These are phyloP conservation scores for Anolis apletophallus DNA, from an alignment of 2,797 vertebrate species.

Conservation along the genomic window DNA sequence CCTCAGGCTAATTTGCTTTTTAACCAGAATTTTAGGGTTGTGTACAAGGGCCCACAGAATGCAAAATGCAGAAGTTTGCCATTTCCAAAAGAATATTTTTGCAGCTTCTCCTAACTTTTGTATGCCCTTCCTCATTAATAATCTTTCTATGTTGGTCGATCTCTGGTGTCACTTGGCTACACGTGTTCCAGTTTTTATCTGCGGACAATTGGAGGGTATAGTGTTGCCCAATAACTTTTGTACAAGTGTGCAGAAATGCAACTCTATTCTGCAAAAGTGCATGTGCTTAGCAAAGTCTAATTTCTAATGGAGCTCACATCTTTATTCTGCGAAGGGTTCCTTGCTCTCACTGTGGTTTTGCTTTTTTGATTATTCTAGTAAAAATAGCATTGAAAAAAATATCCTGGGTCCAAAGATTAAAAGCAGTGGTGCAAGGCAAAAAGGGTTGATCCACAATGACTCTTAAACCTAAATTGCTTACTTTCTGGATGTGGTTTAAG, in stretches of 20 bases:
- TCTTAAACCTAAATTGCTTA: constrained; percentile 72
- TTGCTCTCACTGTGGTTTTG: background rate
- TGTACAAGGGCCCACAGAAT: no score
- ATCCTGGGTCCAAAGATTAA: background rate
- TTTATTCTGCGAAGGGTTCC: constrained; percentile 4
- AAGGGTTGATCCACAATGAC: constrained; percentile 62
- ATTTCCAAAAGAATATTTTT: no score
- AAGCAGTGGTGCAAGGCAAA: constrained; percentile 50
- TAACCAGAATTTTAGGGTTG: no score
- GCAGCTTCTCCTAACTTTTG: no score
- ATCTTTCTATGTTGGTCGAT: no score
- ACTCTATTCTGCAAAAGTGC: background rate
- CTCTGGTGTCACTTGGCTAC: no score
- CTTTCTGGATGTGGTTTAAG: constrained; percentile 68
- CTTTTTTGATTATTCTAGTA: constrained; percentile 8
- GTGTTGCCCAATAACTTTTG: background rate
- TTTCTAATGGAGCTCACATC: background rate
- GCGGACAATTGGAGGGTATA: no score
- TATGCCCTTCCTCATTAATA: no score
- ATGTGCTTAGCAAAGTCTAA: background rate
- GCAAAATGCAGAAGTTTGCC: no score
- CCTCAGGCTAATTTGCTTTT: no score
- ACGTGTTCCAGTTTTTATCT: no score
- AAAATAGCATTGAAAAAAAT: background rate
- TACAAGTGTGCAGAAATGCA: background rate